phyloP scores from a whole-genome alignment of 2,888 invertebrate genomes.

The Agrenia bidenticulata region DNA sequence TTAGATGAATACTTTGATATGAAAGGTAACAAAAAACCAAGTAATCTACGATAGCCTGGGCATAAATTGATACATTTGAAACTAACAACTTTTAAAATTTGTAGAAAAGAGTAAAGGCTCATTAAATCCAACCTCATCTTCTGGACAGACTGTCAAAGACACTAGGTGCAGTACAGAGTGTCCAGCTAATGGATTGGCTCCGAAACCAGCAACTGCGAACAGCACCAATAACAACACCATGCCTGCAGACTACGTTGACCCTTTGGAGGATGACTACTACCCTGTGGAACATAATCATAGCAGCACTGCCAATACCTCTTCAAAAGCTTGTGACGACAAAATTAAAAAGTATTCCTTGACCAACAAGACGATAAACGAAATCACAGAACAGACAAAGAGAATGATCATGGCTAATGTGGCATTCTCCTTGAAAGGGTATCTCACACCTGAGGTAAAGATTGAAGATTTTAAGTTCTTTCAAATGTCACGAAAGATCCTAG shows the following conservation, averaged over 20 bases:
- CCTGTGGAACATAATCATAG: constrained; percentile 4
- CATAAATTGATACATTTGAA: no score
- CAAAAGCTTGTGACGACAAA: constrained; percentile 5
- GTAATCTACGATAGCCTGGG: no score
- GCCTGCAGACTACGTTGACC: constrained; percentile 30
- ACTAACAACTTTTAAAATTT: no score
- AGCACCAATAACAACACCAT: constrained; percentile 13
- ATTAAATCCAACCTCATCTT: no score
- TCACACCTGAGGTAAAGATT: constrained; percentile 25
- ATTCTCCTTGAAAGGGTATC: constrained; percentile 17
- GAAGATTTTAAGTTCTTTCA: constrained; percentile 38
- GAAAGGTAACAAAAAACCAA: constrained; percentile 5
- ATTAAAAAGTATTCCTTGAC: constrained; percentile 19
- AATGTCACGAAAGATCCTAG: constrained; percentile 34
- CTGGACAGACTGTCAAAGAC: no score
- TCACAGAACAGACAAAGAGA: constrained; percentile 40
- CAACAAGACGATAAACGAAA: constrained; percentile 32
- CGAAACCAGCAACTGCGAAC: no score
- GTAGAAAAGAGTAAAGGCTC: no score
- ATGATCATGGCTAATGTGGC: constrained; percentile 29
- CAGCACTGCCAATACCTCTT: background rate
- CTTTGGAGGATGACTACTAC: constrained; percentile 28
- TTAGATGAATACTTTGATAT: constrained; percentile 18
- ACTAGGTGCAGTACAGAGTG: no score
- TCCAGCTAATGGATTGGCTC: no score